Base-by-base conservation (phyloP, 2,888 invertebrate genomes). In the Bibio marci region DNA sequence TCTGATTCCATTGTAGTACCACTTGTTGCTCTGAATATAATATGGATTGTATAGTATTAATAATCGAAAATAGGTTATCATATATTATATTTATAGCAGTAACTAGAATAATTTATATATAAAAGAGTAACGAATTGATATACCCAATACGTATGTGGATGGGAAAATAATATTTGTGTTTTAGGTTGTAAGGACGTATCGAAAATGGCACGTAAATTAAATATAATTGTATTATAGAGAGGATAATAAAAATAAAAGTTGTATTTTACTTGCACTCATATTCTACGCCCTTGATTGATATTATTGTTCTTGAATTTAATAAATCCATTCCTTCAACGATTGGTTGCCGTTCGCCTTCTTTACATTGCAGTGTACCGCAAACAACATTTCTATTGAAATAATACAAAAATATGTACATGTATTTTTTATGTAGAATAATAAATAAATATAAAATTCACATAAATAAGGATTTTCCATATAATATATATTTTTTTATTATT, bases 191-290 rank as follows among this genome's bases (percentile, higher is more conserved):
- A n/a, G n/a, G n/a, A n/a, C n/a, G n/a, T n/a, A n/a, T n/a, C n/a
- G n/a, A n/a, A n/a, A n/a, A n/a, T n/a, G n/a, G n/a, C n/a, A n/a
- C n/a, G n/a, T n/a, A n/a, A n/a, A n/a, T n/a, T n/a, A n/a, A n/a
- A n/a, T n/a, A n/a, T n/a, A n/a, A n/a, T n/a, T n/a, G n/a, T n/a
- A n/a, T n/a, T n/a, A n/a, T n/a, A 6, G 34, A 34, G 18, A 34
- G 12, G 10, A 6, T 4, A 6, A 4, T 3, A 17, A 32, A 14
- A 13, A 4, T 12, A 15, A 8, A 37, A 35, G 78, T 83, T 22
- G 22, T 22, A n/a, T n/a, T n/a, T 76, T 63, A 92, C 92, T 94
- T 95, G 91, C 94, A 95, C 63, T 92, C 90, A 56, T 82, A 90
- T 59, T 92, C 90, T 44, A 73, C 70, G 32, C 87, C 83, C 54